Conservation (phyloP, 1,140 invertebrate genomes). For the Brachionus plicatilis region DNA sequence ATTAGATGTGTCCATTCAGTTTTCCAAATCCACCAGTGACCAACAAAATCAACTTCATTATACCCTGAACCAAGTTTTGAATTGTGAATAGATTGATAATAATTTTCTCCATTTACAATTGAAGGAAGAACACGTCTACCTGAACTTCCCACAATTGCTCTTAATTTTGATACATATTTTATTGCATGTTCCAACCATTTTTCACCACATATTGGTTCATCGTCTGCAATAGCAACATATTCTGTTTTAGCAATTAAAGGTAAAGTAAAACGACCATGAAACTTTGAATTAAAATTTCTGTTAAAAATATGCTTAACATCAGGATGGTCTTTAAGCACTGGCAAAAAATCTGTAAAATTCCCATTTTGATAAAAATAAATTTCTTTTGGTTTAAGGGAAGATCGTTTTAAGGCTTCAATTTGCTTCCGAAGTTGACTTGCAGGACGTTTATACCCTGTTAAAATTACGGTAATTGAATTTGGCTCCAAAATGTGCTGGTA, state of each 20-base stretch:
- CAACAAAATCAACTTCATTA: not conserved
- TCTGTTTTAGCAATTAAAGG: not conserved
- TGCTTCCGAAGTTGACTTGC: not conserved
- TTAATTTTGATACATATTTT: not conserved
- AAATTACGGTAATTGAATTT: not conserved
- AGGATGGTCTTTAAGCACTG: not conserved
- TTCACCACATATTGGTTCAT: not conserved
- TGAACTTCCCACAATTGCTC: not conserved
- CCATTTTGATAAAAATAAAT: not conserved
- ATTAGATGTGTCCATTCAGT: not conserved
- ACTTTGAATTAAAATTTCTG: not conserved
- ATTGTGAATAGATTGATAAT: not conserved
- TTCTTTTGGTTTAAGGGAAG: not conserved
- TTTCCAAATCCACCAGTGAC: not conserved
- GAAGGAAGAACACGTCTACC: not conserved
- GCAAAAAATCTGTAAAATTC: not conserved
- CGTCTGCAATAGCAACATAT: not conserved
- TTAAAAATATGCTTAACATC: not conserved
- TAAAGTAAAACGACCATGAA: not conserved
- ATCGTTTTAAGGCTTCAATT: not conserved
- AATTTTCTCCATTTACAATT: not conserved
- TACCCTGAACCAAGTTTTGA: not conserved
- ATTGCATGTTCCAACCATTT: not conserved
- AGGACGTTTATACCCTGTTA: not conserved
- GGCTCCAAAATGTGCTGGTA: not conserved